Conservation (phyloP, 1,140 invertebrate species). For the Anadara kagoshimensis region DNA sequence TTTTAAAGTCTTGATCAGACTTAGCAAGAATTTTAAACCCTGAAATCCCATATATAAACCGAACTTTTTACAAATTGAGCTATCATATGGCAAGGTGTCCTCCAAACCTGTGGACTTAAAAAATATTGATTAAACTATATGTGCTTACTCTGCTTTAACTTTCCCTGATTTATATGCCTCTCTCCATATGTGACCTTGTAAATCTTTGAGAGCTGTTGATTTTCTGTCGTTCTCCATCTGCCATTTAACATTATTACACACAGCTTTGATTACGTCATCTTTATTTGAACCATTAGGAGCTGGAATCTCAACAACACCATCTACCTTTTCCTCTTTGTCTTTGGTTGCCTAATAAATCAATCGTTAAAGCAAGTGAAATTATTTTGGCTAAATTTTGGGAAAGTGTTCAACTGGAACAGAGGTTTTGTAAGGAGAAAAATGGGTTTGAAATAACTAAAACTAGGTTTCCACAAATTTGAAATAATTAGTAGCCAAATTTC, state of each 20-base stretch:
- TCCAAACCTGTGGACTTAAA: too few relatives aligned
- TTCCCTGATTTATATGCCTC: slow-evolving; percentile 85
- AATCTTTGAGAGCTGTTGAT: slow-evolving; percentile 85
- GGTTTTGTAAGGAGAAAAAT: too few relatives aligned
- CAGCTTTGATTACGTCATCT: slow-evolving; percentile 65
- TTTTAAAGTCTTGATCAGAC: too few relatives aligned
- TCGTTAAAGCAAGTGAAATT: neutral
- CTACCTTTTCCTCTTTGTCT: slow-evolving; percentile 61
- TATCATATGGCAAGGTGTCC: too few relatives aligned
- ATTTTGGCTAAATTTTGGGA: neutral
- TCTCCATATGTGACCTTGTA: slow-evolving; percentile 93
- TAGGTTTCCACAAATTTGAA: too few relatives aligned
- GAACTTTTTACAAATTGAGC: too few relatives aligned
- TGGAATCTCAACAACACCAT: slow-evolving; percentile 66
- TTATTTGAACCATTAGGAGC: slow-evolving; percentile 49
- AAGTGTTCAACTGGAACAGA: slow-evolving; percentile 3
- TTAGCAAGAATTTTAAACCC: too few relatives aligned
- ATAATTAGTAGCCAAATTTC: too few relatives aligned
- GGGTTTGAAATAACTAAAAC: too few relatives aligned
- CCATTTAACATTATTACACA: slow-evolving; percentile 80
- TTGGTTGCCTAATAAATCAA: slow-evolving; percentile 52
- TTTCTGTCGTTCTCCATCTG: slow-evolving; percentile 89
- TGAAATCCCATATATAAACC: too few relatives aligned
- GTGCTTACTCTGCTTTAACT: slow-evolving; percentile 91
- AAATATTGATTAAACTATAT: too few relatives aligned